A percentile compares a stretch with the other conserved stretches of the same genome.
Evolutionary conservation across 2,797 vertebrate species (phyloP).

Genomic region (Ctenopoma multispine): DNA sequence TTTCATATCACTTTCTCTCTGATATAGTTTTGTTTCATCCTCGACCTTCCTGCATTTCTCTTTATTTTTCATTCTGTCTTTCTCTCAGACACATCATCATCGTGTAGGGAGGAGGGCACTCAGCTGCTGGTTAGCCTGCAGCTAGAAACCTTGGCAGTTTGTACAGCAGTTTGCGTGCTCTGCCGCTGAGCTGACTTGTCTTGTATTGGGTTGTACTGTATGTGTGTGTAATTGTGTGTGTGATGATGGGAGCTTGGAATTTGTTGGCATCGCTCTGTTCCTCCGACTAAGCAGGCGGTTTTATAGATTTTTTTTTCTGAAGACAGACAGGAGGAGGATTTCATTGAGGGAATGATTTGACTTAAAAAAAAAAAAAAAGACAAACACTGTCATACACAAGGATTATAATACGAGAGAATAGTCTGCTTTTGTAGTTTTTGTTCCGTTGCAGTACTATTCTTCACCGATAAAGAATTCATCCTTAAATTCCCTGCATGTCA

Average conservation of each 20-base stretch:
- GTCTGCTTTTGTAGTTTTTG: slow-evolving; percentile 40
- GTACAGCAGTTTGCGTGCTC: slow-evolving; percentile 21
- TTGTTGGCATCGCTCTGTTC: slow-evolving; percentile 21
- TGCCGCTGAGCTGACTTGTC: slow-evolving; percentile 5
- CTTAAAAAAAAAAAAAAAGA: slow-evolving; percentile 32
- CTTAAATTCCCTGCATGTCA: slow-evolving; percentile 37
- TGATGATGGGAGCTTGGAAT: slow-evolving; percentile 38
- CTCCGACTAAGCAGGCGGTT: slow-evolving; percentile 22
- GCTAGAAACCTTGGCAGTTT: slow-evolving; percentile 40
- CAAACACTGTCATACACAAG: slow-evolving; percentile 16
- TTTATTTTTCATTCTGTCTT: slow-evolving; percentile 34
- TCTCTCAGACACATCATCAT: slow-evolving; percentile 23
- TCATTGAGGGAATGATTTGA: slow-evolving; percentile 43
- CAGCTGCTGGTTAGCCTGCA: slow-evolving; percentile 48
- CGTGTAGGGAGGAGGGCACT: not conserved
- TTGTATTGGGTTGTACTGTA: slow-evolving; percentile 27
- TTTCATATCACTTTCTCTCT: slow-evolving; percentile 49
- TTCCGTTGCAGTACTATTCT: slow-evolving; percentile 4
- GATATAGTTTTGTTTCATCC: slow-evolving; percentile 43
- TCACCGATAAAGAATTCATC: slow-evolving; percentile 20
- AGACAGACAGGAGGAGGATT: slow-evolving; percentile 38
- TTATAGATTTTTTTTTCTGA: slow-evolving; percentile 17
- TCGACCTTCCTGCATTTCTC: slow-evolving; percentile 38
- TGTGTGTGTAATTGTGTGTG: slow-evolving; percentile 5
- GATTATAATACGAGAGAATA: slow-evolving; percentile 43